Base-by-base conservation (phyloP, 2,888 invertebrate species). In the Lutraria lutraria region DNA sequence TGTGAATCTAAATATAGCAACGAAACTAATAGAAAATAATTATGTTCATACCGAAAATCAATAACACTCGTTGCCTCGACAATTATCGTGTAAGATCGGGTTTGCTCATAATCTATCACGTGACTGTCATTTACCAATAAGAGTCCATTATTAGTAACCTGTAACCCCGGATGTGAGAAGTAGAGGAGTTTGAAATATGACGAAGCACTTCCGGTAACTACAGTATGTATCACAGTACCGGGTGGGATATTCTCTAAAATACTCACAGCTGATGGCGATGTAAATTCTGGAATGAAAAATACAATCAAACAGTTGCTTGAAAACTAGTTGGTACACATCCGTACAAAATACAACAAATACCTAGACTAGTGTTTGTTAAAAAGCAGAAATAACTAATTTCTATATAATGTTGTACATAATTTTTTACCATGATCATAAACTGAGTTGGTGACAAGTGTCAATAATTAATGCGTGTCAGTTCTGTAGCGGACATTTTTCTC, bases 151-250 rank as follows among this genome's bases (percentile, higher is more conserved):
- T 63, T n/a, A 4, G 81, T 88, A n/a, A 88, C 88, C 4, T 80
- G 63, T 25, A 88, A 83, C 15, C 84, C 88, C 13, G 88, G 84
- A 53, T 84, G 63, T 19, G 83, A 84, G 29, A 56, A 88, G 56
- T 63, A 86, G 8, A 81, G 21, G 53, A 83, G 29, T 72, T 52
- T 68, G 83, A 56, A 83, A n/a, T 16, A 0, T 52, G 83, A 68
- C 15, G 83, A 83, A 16, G 21, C 83, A 83, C 80, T 60, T 79
- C 87, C 87, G 43, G 80, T 87, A 15, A 63, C 53, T 16, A 87
- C 31, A 12, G 4, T 60, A 53, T 83, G 80, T 19, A 87, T 56
- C 19, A 52, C 25, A 21, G 21, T 4, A 21, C 80, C 80, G 31
- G 54, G n/a, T 19, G 25, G 21, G 8, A 56, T 52, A 54, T 83